Percentiles rank a stretch among this genome's conserved stretches.
phyloP scores from a whole-genome alignment of 2,797 vertebrate genomes.

The Chiroxiphia lanceolata region DNA sequence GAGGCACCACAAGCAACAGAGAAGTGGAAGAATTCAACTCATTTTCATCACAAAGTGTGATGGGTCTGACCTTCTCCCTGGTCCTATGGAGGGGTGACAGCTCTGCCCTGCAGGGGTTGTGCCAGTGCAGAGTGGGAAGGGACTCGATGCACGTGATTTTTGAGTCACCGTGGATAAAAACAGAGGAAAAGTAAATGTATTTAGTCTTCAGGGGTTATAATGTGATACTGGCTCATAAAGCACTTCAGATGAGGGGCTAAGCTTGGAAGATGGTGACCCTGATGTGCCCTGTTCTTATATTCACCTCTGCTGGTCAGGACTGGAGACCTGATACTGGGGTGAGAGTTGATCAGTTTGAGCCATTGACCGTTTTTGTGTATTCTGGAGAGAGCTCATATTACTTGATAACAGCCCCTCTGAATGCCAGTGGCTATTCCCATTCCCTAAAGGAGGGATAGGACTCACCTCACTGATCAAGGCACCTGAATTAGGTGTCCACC shows the following conservation, averaged over 20 bases:
- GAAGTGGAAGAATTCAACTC: background rate
- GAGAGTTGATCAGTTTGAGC: background rate
- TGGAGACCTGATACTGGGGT: background rate
- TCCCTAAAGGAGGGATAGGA: background rate
- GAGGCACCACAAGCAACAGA: background rate
- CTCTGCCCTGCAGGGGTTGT: background rate
- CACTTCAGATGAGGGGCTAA: background rate
- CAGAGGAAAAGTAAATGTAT: background rate
- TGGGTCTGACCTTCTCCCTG: background rate
- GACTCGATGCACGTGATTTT: accelerated
- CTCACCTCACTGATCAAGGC: background rate
- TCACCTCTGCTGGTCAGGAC: background rate
- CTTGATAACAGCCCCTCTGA: background rate
- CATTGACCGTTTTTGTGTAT: background rate
- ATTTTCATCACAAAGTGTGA: background rate
- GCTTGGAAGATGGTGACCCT: background rate
- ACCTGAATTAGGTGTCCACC: background rate
- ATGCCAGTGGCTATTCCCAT: background rate
- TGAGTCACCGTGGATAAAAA: background rate
- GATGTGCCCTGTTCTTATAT: background rate
- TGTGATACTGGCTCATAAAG: background rate
- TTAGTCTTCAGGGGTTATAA: background rate
- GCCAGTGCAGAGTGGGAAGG: background rate
- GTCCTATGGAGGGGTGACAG: background rate
- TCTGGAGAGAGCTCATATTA: background rate